These are phyloP conservation scores for Dyspetes luteomarginatus DNA, from an alignment of 2,888 invertebrate genomes.

Conservation along the genomic window DNA sequence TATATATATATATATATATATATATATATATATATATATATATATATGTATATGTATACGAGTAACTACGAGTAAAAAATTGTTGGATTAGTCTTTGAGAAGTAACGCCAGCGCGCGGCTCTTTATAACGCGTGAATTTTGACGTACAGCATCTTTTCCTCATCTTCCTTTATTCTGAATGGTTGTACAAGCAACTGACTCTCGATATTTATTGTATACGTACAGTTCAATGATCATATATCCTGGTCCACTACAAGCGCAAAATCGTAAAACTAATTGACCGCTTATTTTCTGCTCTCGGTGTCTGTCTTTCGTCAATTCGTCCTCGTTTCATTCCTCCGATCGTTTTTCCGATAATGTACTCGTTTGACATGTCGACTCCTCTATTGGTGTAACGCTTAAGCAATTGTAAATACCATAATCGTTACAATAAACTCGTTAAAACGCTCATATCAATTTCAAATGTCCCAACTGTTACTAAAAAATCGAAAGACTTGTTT, in stretches of 20 bases:
- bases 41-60: slow-evolving; percentile 18
- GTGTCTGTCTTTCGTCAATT: not conserved
- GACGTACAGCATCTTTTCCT: slow-evolving; percentile 10
- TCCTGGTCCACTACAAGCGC: not conserved
- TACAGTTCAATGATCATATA: slow-evolving; percentile 3
- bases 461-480: no score
- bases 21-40: not conserved
- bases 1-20: slow-evolving; percentile 1
- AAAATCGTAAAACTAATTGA: slow-evolving; percentile 48
- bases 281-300: slow-evolving; percentile 19
- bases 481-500: no score
- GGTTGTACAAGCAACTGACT: not conserved
- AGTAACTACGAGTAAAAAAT: slow-evolving; percentile 38
- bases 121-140: not conserved
- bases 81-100: slow-evolving; percentile 22
- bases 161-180: slow-evolving; percentile 6
- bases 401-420: no score
- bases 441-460: no score
- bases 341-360: not conserved
- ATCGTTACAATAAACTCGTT: no score
- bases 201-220: not conserved
- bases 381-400: no score
- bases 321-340: not conserved
- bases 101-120: not conserved
- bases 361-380: not conserved